Evolutionary conservation across 2,113 vertebrate species (phyloP).

Genomic region (Callipepla squamata): DNA sequence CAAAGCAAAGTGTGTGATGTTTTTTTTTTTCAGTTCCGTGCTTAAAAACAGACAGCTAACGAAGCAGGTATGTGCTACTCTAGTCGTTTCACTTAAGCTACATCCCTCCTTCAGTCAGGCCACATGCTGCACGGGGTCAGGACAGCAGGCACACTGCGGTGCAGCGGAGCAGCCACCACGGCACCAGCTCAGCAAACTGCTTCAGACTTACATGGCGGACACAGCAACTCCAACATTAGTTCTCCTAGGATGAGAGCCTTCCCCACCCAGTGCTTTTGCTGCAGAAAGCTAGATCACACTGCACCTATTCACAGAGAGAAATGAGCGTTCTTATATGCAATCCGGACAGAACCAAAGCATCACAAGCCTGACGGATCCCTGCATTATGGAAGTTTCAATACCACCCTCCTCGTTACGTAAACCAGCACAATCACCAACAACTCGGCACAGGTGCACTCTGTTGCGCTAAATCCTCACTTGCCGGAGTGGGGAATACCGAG

Average conservation of each 20-base stretch:
- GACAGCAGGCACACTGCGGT: neutral
- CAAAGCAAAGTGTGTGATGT: neutral
- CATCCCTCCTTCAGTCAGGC: neutral
- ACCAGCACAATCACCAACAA: neutral
- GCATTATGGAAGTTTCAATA: neutral
- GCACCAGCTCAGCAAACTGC: neutral
- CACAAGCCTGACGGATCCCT: neutral
- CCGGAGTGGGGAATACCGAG: neutral
- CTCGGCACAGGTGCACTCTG: neutral
- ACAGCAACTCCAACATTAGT: neutral
- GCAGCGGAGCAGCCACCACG: neutral
- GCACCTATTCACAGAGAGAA: constrained; percentile 1
- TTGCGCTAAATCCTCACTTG: neutral
- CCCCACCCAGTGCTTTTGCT: neutral
- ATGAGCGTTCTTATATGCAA: neutral
- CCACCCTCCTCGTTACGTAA: neutral
- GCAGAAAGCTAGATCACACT: neutral
- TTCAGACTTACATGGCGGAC: neutral
- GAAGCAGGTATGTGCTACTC: neutral
- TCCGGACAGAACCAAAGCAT: neutral
- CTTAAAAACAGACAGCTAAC: neutral
- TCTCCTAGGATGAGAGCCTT: neutral
- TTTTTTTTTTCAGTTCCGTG: neutral
- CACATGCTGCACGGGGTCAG: neutral
- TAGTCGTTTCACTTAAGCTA: neutral